Evolutionary conservation across 2,888 invertebrate species (phyloP), one percentile per base, ranked within the genome.

Genomic region (Drosophila cognata): DNA sequence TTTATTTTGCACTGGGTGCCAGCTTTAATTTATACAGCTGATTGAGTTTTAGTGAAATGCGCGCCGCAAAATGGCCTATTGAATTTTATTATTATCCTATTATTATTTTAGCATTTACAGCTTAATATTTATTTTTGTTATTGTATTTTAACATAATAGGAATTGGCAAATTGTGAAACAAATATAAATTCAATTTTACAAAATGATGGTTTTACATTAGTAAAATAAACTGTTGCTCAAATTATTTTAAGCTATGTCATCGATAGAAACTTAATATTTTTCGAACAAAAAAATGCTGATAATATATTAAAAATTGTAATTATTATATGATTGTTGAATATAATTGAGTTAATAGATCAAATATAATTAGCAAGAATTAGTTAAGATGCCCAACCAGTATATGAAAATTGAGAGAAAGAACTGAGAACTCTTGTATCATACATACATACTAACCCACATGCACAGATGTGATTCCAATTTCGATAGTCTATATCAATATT

Each of bases 1-100:
- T 41, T 8, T 55, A 21, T 56, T 38, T 51, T 53, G 21, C 41
- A 21, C 36, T 35, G n/a, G 35, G 13, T 7, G 73, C 13, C 28
- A 70, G 73, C 74, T 83, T 83, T 73, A 71, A 74, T 71, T 65
- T 66, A 78, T 57, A 57, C 77, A 74, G 74, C 58, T 77, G 79
- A 84, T 85, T 88, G 79, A 81, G 64, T 66, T 84, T 78, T 41
- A 76, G 59, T 63, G 55, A 79, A 77, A 72, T 55, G 67, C 58
- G 21, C 31, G 56, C 73, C 77, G 21, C 74, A 77, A 73, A 83
- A 48, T 71, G 48, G 28, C 21, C 57, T 16, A 68, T 76, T 53
- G 13, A 55, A 55, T 66, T 63, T 60, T 16, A 63, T 21, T 43
- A 36, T n/a, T 11, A 29, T 48, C 21, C 25, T n/a, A 16, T 57